Base-by-base conservation (phyloP, 1,140 invertebrate species). In the Zaprionus gabonicus region DNA sequence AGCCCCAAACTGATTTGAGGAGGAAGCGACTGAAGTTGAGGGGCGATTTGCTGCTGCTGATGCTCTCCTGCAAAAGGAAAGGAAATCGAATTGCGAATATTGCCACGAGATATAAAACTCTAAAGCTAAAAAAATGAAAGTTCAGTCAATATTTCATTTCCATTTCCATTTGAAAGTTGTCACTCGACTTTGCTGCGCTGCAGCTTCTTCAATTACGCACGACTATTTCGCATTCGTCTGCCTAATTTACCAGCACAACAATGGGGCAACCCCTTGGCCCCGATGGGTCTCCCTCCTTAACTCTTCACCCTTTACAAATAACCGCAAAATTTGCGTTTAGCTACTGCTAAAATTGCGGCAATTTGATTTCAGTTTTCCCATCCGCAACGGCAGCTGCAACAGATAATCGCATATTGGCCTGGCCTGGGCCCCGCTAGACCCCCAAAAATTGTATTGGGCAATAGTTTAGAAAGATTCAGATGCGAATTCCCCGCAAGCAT, bases 401-500 rank as follows among this genome's bases (percentile, higher is more conserved):
- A 83, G 80, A 80, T 78, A 88, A 86, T 86, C 82, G 73, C 27
- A 49, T 55, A 46, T 57, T 71, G 49, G 38, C 17, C 28, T 34
- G 31, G 23, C 58, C 41, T n/a, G 15, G n/a, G 9, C 31, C 31
- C 31, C 31, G 17, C n/a, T n/a, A 27, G 41, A 25, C 59, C 51
- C 46, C 53, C 63, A 1, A 17, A 38, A 68, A 76, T 64, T 51
- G 66, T 71, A 81, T 88, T 88, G 73, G 75, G 71, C 84, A 88
- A 88, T 88, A 90, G 78, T 90, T 88, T 76, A 90, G 84, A 88
- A 88, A 88, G 80, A 84, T 88, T 81, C 71, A 90, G 84, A 84
- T 83, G 84, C 84, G 81, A 81, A 88, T 81, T 68, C 64, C 86
- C 82, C 77, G 49, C 63, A 49, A 36, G 57, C 72, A 58, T 59